Evolutionary conservation across 35 echinoderm and acorn worm genomes (phyloP).

Genomic region (Apostichopus parvimensis): DNA sequence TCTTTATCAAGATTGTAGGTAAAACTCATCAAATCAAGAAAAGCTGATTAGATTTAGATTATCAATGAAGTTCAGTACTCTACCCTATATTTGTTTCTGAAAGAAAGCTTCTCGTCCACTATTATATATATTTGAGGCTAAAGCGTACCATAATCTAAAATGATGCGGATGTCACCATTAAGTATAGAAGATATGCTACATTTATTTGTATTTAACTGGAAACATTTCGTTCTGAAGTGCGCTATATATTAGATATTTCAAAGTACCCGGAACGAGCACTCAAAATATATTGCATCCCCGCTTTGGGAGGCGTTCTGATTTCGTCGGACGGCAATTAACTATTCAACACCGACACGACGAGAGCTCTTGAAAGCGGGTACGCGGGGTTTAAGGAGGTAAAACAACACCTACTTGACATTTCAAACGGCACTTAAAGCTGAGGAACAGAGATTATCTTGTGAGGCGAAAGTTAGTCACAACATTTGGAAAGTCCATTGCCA

Average conservation of each 20-base stretch:
- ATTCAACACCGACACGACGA: neutral
- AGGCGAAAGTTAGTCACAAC: neutral
- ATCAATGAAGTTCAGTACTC: too few relatives aligned
- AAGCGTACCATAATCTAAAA: too few relatives aligned
- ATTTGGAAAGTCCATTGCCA: neutral
- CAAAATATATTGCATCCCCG: neutral
- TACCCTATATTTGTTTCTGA: too few relatives aligned
- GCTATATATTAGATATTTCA: neutral
- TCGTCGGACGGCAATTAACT: neutral
- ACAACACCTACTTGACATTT: neutral
- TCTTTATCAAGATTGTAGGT: too few relatives aligned
- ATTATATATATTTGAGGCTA: too few relatives aligned
- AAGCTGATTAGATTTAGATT: too few relatives aligned
- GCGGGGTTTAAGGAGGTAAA: conserved; percentile 6
- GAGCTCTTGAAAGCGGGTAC: neutral
- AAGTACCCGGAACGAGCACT: neutral
- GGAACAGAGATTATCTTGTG: neutral
- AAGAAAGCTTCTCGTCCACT: too few relatives aligned
- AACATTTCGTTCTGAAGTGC: too few relatives aligned
- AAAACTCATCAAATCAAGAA: too few relatives aligned
- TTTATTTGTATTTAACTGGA: too few relatives aligned
- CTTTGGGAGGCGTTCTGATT: neutral
- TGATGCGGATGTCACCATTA: too few relatives aligned
- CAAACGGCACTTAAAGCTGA: neutral
- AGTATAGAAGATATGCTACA: too few relatives aligned